phyloP scores from a whole-genome alignment of 2,113 vertebrate genomes.

The Ifrita kowaldi region DNA sequence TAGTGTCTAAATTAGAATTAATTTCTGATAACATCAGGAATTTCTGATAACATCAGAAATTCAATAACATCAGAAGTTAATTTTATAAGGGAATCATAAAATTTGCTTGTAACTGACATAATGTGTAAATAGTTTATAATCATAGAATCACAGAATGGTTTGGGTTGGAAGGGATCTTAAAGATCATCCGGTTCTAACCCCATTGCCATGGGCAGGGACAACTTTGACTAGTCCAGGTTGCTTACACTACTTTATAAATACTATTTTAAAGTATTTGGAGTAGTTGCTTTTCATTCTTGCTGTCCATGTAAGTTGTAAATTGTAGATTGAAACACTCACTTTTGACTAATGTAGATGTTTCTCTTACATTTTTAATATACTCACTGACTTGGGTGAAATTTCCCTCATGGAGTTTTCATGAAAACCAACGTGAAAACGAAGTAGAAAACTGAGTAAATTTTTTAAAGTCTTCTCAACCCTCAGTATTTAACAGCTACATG shows the following conservation, averaged over 20 bases:
- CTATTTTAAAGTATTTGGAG: not conserved
- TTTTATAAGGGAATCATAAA: not conserved
- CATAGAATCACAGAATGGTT: not conserved
- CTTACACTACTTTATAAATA: not conserved
- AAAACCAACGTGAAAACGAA: not conserved
- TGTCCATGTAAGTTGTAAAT: not conserved
- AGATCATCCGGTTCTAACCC: not conserved
- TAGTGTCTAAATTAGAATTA: not conserved
- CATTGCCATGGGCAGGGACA: not conserved
- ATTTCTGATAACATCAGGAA: not conserved
- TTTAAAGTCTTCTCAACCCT: rapidly evolving
- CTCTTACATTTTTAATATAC: not conserved
- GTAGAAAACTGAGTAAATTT: not conserved
- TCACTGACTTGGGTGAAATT: not conserved
- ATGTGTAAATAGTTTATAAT: not conserved
- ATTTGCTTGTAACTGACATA: not conserved
- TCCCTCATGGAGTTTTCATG: not conserved
- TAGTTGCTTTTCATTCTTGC: not conserved
- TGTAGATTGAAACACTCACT: not conserved
- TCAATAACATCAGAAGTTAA: not conserved
- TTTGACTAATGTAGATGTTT: not conserved
- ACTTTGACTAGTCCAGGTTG: not conserved
- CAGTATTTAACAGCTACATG: not conserved
- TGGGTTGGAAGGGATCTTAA: not conserved
- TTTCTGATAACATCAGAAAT: not conserved